A percentile compares a stretch with the other conserved stretches of the same genome.
These are phyloP conservation scores for Botia kubotai DNA, from an alignment of 2,797 vertebrate species.

Conservation along the genomic window DNA sequence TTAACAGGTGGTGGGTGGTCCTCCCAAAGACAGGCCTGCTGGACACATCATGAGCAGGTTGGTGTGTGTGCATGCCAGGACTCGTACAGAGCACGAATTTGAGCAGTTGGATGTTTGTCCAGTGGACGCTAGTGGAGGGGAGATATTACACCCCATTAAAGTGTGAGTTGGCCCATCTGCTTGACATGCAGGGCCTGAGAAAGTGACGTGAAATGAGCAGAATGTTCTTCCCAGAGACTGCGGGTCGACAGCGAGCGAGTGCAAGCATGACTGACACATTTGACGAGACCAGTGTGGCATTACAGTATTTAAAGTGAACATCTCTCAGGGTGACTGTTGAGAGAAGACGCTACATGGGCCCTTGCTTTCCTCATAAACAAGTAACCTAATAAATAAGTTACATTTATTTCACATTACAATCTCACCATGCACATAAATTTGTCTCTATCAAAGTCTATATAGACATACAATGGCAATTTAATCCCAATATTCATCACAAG, in stretches of 20 bases:
- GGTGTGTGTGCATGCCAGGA: constrained; percentile 44
- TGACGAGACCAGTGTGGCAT: constrained; percentile 65
- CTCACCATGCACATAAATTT: neutral
- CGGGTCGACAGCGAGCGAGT: constrained; percentile 30
- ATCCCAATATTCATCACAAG: neutral
- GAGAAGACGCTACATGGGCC: constrained; percentile 34
- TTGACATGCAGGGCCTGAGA: constrained; percentile 81
- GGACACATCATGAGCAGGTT: constrained; percentile 31
- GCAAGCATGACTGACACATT: constrained; percentile 44
- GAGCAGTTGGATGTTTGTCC: constrained; percentile 41
- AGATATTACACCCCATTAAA: constrained; percentile 45
- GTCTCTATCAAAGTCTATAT: neutral
- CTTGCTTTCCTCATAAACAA: no score
- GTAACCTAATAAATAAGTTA: no score
- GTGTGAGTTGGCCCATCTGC: constrained; percentile 77
- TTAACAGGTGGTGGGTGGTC: constrained; percentile 42
- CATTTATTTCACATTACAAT: neutral
- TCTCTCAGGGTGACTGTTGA: constrained; percentile 58
- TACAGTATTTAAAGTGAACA: constrained; percentile 70
- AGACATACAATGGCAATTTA: neutral
- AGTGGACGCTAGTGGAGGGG: constrained; percentile 23
- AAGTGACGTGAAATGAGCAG: constrained; percentile 82
- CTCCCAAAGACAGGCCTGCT: constrained; percentile 41
- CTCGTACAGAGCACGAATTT: constrained; percentile 8
- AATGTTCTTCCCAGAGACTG: constrained; percentile 61